A percentile compares a stretch with the other conserved stretches of the same genome.
These are phyloP conservation scores for Microtus richardsoni DNA, from an alignment of 2,113 vertebrate genomes.

Conservation along the genomic window DNA sequence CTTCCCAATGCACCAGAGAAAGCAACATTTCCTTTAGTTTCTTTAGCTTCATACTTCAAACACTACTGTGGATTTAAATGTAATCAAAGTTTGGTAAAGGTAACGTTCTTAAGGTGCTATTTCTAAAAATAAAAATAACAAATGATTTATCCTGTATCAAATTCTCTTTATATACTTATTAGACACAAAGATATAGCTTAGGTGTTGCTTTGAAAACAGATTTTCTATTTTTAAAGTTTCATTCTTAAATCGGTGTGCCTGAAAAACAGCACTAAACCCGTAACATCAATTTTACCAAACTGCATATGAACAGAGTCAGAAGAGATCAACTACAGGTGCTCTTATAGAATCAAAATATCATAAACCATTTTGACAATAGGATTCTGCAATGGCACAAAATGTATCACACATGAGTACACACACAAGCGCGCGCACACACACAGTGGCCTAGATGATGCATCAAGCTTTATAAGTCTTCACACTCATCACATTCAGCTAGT, in stretches of 20 bases:
- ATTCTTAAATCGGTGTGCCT: conserved; percentile 52
- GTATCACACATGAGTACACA: not conserved
- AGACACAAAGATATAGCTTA: conserved; percentile 50
- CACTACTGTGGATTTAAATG: conserved; percentile 50
- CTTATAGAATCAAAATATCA: not conserved
- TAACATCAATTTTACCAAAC: conserved; percentile 36
- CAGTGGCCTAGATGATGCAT: not conserved
- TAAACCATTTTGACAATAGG: not conserved
- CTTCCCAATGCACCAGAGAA: conserved; percentile 53
- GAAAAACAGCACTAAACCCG: conserved; percentile 58
- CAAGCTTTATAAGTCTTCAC: conserved; percentile 39
- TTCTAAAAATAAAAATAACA: conserved; percentile 29
- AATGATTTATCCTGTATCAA: conserved; percentile 26
- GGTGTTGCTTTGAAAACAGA: conserved; percentile 56
- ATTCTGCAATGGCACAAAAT: not conserved
- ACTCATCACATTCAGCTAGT: not conserved
- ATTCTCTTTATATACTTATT: conserved; percentile 35
- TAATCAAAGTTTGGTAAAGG: not conserved
- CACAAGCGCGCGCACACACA: not conserved
- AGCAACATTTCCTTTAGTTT: conserved; percentile 21
- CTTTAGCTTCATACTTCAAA: conserved; percentile 38
- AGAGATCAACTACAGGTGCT: not conserved
- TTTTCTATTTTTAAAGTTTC: conserved; percentile 49
- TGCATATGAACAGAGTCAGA: not conserved
- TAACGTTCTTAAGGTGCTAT: conserved; percentile 25